Percentiles rank a stretch among this genome's conserved stretches.
phyloP scores from a whole-genome alignment of 2,888 invertebrate species.

The Trachelus troglodyta region DNA sequence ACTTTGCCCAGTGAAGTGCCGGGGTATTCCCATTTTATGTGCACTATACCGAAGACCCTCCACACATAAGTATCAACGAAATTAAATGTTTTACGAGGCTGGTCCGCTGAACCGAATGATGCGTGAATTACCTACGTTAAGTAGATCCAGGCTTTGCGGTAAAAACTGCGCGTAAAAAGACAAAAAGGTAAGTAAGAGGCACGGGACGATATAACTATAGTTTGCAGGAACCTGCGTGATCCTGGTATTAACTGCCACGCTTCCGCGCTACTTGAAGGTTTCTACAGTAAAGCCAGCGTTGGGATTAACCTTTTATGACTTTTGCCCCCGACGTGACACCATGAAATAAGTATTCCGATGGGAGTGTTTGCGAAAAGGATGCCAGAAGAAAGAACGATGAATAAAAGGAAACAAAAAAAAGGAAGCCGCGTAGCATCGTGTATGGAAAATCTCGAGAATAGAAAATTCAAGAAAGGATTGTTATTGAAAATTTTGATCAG shows the following conservation, averaged over 20 bases:
- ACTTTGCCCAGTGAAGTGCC: not conserved
- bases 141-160: not conserved
- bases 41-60: not conserved
- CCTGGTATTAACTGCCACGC: not conserved
- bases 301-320: not conserved
- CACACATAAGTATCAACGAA: not conserved
- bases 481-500: not conserved
- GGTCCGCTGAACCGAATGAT: not conserved
- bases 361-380: not conserved
- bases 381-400: too few species aligned
- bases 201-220: not conserved
- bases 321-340: not conserved
- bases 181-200: not conserved
- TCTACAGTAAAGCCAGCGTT: not conserved
- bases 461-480: not conserved
- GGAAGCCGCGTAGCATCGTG: not conserved
- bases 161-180: not conserved
- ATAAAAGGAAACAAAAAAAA: not conserved
- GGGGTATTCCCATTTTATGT: not conserved
- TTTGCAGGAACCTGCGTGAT: not conserved
- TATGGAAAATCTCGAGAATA: not conserved
- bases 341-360: not conserved
- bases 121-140: not conserved
- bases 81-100: conserved; percentile 6
- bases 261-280: not conserved